A percentile compares a stretch with the other conserved stretches of the same genome.
Evolutionary conservation across 2,888 invertebrate genomes (phyloP).

Genomic region (Himalopsyche anomala): DNA sequence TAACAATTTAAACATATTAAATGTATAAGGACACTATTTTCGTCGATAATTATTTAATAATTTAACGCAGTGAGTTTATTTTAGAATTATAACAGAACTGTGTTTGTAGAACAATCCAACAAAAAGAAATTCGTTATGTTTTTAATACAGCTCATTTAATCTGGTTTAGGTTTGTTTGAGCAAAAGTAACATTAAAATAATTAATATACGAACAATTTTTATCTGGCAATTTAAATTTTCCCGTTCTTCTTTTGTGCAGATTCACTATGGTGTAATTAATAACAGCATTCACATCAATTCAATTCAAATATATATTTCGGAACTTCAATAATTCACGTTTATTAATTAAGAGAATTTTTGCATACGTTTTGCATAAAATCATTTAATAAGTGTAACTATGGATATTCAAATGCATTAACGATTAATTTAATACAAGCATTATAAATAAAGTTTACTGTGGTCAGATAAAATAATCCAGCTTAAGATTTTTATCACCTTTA

Average conservation of each 20-base stretch:
- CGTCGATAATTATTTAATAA: no score
- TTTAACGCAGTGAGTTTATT: background rate
- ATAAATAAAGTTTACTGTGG: no score
- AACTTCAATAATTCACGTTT: background rate
- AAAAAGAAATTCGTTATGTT: background rate
- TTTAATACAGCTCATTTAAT: conserved; percentile 3
- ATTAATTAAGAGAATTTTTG: background rate
- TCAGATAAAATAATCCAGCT: no score
- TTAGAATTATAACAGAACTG: background rate
- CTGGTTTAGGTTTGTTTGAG: conserved; percentile 16
- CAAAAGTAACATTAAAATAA: background rate
- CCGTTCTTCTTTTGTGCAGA: background rate
- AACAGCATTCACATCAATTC: background rate
- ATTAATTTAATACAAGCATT: no score
- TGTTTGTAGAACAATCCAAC: background rate
- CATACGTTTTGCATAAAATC: background rate
- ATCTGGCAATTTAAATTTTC: conserved; percentile 4
- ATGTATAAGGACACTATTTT: background rate
- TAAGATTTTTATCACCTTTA: no score
- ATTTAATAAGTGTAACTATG: no score
- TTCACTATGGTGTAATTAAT: background rate
- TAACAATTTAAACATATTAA: no score
- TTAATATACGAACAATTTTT: conserved; percentile 25
- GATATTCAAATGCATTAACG: no score
- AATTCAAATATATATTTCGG: conserved; percentile 8